Conservation (phyloP, 2,113 vertebrate species). For the Gracilinanus agilis region DNA sequence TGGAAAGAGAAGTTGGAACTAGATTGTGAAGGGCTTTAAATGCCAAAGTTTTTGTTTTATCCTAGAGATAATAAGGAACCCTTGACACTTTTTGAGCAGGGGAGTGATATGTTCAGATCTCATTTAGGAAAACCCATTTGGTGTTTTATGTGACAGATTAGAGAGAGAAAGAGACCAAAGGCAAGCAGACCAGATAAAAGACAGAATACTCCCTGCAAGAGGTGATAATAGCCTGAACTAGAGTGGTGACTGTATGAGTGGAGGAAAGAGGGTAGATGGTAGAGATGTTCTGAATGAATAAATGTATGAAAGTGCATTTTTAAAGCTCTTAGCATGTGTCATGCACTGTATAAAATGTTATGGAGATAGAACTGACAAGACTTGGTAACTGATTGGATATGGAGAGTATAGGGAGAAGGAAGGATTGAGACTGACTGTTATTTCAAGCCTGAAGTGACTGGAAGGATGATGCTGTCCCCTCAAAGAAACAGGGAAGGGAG, state of each 20-base stretch:
- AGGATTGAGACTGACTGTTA: neutral
- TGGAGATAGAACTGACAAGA: neutral
- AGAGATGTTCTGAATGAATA: neutral
- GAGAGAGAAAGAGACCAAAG: neutral
- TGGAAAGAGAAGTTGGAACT: neutral
- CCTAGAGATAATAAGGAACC: neutral
- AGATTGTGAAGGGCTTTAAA: neutral
- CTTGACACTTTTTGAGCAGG: neutral
- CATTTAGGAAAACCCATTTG: neutral
- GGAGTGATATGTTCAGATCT: neutral
- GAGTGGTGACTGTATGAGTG: neutral
- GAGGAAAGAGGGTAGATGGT: neutral
- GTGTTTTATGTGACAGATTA: neutral
- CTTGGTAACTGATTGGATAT: neutral
- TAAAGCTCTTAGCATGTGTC: neutral
- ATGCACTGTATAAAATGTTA: neutral
- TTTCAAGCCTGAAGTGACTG: neutral
- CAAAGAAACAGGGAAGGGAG: neutral
- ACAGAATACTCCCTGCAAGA: neutral
- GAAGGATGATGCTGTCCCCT: neutral
- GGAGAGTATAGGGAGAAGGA: neutral
- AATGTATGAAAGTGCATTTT: neutral
- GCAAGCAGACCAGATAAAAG: neutral
- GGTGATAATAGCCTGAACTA: neutral
- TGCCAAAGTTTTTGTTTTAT: neutral